These are phyloP conservation scores for Xenopus petersii DNA, from an alignment of 2,797 vertebrate genomes.

Conservation along the genomic window DNA sequence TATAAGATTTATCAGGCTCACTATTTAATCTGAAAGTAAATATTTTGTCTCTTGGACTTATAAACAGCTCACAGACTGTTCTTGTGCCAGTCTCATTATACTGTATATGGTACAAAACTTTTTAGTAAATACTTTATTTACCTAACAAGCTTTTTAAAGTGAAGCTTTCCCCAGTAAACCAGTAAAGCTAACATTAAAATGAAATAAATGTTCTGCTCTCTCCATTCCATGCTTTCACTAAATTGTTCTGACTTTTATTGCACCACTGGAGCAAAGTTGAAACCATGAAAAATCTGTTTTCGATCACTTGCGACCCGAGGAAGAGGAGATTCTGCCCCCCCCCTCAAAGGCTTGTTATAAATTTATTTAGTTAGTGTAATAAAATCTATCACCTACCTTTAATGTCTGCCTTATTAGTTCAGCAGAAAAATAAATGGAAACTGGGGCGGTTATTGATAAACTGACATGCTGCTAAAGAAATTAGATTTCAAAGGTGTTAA, in stretches of 20 bases:
- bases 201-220: slow-evolving; percentile 25
- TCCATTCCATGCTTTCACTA: slow-evolving; percentile 18
- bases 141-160: neutral
- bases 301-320: slow-evolving; percentile 11
- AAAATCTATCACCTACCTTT: slow-evolving; percentile 28
- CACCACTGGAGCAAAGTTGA: slow-evolving; percentile 21
- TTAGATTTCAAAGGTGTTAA: slow-evolving; percentile 14
- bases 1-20: no score
- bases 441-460: slow-evolving; percentile 10
- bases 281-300: slow-evolving; percentile 26
- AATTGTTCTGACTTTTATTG: slow-evolving; percentile 31
- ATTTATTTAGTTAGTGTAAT: slow-evolving; percentile 30
- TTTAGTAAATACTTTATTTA: no score
- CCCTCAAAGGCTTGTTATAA: slow-evolving; percentile 19
- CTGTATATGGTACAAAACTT: neutral
- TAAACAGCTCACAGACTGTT: no score
- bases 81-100: no score
- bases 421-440: slow-evolving; percentile 14
- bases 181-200: slow-evolving; percentile 9
- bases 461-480: slow-evolving; percentile 17
- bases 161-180: neutral
- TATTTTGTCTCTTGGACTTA: no score
- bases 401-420: slow-evolving; percentile 23
- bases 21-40: no score
- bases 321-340: slow-evolving; percentile 1